A percentile compares a stretch with the other conserved stretches of the same genome.
phyloP scores from a whole-genome alignment of 2,888 invertebrate genomes.

The Lithophane ornitopus region DNA sequence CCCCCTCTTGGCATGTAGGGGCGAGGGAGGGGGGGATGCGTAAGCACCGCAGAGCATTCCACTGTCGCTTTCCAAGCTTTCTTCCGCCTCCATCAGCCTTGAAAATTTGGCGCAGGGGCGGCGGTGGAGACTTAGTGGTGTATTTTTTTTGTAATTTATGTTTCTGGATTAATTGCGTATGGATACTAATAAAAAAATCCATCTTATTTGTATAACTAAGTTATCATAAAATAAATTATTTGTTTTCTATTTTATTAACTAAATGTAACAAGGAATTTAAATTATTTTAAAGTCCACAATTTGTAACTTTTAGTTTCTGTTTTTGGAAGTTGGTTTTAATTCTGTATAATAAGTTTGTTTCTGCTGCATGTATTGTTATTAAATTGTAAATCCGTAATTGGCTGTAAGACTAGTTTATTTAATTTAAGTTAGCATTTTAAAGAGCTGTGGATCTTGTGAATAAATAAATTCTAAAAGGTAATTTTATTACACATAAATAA shows the following conservation, averaged over 20 bases:
- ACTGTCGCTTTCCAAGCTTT: conserved; percentile 90
- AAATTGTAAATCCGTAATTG: too few species aligned
- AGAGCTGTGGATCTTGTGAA: too few species aligned
- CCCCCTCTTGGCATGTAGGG: conserved; percentile 33
- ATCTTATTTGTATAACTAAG: too few species aligned
- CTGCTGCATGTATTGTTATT: too few species aligned
- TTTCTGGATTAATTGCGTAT: neutral
- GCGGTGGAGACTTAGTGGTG: conserved; percentile 68
- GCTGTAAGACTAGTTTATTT: too few species aligned
- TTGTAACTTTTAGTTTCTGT: neutral
- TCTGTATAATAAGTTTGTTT: too few species aligned
- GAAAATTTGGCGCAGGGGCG: conserved; percentile 81
- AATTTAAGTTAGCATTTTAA: too few species aligned
- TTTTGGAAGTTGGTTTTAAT: neutral
- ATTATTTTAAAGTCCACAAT: neutral
- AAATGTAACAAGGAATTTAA: neutral
- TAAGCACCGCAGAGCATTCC: conserved; percentile 85
- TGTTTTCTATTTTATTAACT: too few species aligned
- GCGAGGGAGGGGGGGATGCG: conserved; percentile 68
- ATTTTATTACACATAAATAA: too few species aligned
- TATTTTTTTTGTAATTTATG: neutral
- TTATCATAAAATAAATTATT: too few species aligned
- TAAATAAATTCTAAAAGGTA: too few species aligned
- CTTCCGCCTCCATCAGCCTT: conserved; percentile 86
- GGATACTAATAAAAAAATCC: too few species aligned